Percentiles rank a stretch among this genome's conserved stretches.
phyloP scores from a whole-genome alignment of 2,797 vertebrate genomes.

The Sparus aurata region DNA sequence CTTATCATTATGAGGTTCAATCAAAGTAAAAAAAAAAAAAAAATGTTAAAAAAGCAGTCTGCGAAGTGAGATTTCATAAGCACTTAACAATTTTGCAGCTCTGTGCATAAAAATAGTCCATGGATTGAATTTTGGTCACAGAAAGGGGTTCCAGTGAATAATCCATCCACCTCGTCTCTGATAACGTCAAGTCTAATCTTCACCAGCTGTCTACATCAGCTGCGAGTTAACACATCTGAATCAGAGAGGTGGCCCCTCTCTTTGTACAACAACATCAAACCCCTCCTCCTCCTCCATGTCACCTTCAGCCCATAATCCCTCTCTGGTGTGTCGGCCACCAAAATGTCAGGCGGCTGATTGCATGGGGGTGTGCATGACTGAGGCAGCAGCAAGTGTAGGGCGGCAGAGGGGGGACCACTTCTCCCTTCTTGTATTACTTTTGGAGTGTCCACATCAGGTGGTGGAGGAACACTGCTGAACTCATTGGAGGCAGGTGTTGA shows the following conservation, averaged over 20 bases:
- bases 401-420: constrained; percentile 23
- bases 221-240: constrained; percentile 81
- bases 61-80: constrained; percentile 1
- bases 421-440: constrained; percentile 43
- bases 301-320: constrained; percentile 91
- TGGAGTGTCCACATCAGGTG: constrained; percentile 79
- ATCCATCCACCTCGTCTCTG: background rate
- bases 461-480: constrained; percentile 31
- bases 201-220: constrained; percentile 32
- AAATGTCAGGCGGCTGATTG: constrained; percentile 60
- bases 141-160: background rate
- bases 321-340: constrained; percentile 92
- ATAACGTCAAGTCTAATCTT: background rate
- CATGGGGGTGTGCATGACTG: constrained; percentile 57
- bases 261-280: constrained; percentile 84
- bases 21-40: constrained; percentile 8
- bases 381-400: constrained; percentile 51
- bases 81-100: background rate
- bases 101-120: background rate
- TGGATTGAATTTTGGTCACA: background rate
- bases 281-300: constrained; percentile 90
- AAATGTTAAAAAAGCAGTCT: background rate
- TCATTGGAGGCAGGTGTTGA: constrained; percentile 38
- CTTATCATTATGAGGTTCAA: background rate
- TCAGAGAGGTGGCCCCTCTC: constrained; percentile 84